Percentiles rank a stretch among this genome's conserved stretches.
These are phyloP conservation scores for Esperia sulphurella DNA, from an alignment of 2,888 invertebrate genomes.

Conservation along the genomic window DNA sequence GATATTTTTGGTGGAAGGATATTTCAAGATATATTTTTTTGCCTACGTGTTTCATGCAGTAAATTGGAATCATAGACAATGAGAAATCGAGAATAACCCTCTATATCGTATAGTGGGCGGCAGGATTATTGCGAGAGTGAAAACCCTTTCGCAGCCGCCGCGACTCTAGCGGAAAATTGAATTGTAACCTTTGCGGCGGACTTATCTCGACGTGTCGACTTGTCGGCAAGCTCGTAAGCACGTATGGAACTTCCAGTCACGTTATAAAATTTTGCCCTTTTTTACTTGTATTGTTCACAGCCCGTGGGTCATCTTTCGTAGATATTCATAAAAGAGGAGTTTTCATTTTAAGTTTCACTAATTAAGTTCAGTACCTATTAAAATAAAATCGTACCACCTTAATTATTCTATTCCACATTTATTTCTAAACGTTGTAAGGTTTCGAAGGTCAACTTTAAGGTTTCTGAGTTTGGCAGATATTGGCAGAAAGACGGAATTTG, in stretches of 20 bases:
- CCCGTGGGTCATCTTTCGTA: too few relatives aligned
- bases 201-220: conserved; percentile 35
- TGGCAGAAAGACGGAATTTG: too few relatives aligned
- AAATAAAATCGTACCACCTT: too few relatives aligned
- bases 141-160: conserved; percentile 23
- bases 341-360: too few relatives aligned
- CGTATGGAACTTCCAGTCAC: conserved; percentile 36
- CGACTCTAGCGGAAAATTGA: conserved; percentile 52
- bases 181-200: conserved; percentile 47
- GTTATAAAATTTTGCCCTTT: conserved; percentile 13
- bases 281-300: not conserved
- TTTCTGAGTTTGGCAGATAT: too few relatives aligned
- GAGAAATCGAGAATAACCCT: not conserved
- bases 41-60: not conserved
- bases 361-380: too few relatives aligned
- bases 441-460: too few relatives aligned
- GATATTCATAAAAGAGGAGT: too few relatives aligned
- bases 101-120: not conserved
- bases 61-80: conserved; percentile 2
- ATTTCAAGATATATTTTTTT: not conserved
- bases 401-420: too few relatives aligned
- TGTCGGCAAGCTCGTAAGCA: conserved; percentile 18
- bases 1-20: not conserved
- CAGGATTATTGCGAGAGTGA: conserved; percentile 14
- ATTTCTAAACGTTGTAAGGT: too few relatives aligned